These are phyloP conservation scores for Microdon myrmicae DNA, from an alignment of 2,888 invertebrate species.

Conservation along the genomic window DNA sequence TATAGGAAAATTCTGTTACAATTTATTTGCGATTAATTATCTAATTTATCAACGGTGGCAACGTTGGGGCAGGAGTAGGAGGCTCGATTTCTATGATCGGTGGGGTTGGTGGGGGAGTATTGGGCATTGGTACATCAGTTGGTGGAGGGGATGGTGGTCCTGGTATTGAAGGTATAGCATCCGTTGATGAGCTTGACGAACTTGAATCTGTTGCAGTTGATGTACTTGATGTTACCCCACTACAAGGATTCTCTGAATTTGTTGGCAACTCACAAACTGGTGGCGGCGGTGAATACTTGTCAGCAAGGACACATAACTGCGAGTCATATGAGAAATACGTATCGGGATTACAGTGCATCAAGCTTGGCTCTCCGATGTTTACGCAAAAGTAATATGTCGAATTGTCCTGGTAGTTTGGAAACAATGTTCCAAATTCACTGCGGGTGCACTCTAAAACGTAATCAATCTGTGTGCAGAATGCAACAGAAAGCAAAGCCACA, in stretches of 20 bases:
- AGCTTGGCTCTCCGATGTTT: constrained; percentile 52
- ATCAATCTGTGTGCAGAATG: too few species aligned
- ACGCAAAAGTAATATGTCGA: constrained; percentile 54
- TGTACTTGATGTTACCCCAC: background rate
- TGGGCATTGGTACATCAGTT: constrained; percentile 50
- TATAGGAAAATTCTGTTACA: too few species aligned
- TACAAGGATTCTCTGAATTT: constrained; percentile 51
- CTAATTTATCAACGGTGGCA: too few species aligned
- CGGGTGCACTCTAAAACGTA: constrained; percentile 57
- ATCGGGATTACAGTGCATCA: constrained; percentile 57
- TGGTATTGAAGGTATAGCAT: constrained; percentile 45
- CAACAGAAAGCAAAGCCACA: too few species aligned
- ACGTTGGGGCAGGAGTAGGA: too few species aligned
- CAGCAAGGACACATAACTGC: constrained; percentile 58
- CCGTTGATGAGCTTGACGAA: too few species aligned
- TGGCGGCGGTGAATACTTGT: constrained; percentile 58
- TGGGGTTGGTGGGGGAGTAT: constrained; percentile 54
- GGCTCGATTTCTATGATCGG: constrained; percentile 51
- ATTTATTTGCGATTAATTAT: too few species aligned
- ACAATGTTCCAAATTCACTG: constrained; percentile 18
- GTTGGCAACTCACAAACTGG: constrained; percentile 56
- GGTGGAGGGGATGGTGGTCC: constrained; percentile 37
- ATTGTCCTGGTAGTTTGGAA: constrained; percentile 55
- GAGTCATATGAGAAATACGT: constrained; percentile 60
- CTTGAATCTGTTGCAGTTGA: background rate